phyloP scores from a whole-genome alignment of 2,797 vertebrate genomes.

The Hephaestus fuliginosus region DNA sequence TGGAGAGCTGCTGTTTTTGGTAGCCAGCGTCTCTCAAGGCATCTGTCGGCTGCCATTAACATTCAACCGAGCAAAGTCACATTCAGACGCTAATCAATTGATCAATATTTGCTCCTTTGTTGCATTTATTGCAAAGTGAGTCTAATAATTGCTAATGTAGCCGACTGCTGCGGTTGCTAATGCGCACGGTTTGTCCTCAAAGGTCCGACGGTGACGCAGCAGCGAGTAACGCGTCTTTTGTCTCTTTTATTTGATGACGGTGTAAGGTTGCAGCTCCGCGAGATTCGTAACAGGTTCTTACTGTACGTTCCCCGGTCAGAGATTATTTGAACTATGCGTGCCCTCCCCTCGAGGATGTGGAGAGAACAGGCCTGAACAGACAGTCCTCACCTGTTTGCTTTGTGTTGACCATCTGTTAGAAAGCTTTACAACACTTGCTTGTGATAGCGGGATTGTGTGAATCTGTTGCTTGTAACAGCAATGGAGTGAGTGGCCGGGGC shows the following conservation, averaged over 20 bases:
- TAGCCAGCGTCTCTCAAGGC: slow-evolving; percentile 46
- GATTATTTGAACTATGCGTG: slow-evolving; percentile 38
- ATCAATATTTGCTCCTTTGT: slow-evolving; percentile 82
- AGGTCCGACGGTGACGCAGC: slow-evolving; percentile 44
- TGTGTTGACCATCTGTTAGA: slow-evolving; percentile 66
- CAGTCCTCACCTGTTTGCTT: slow-evolving; percentile 74
- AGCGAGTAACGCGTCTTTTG: slow-evolving; percentile 24
- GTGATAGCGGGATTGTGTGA: slow-evolving; percentile 37
- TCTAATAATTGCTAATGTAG: slow-evolving; percentile 61
- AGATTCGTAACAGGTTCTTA: slow-evolving; percentile 50
- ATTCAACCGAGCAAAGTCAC: slow-evolving; percentile 80
- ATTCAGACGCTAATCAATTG: slow-evolving; percentile 81
- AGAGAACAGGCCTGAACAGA: slow-evolving; percentile 37
- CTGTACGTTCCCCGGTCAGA: slow-evolving; percentile 31
- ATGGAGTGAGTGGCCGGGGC: slow-evolving; percentile 22
- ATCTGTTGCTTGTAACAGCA: slow-evolving; percentile 30
- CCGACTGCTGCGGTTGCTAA: slow-evolving; percentile 59
- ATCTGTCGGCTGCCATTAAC: slow-evolving; percentile 77
- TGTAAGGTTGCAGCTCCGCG: slow-evolving; percentile 11
- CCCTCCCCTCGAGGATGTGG: slow-evolving; percentile 40
- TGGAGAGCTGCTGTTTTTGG: slow-evolving; percentile 29
- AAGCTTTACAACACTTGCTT: slow-evolving; percentile 42
- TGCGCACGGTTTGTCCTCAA: slow-evolving; percentile 66
- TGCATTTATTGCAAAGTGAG: slow-evolving; percentile 75
- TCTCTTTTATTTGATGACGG: slow-evolving; percentile 23